Evolutionary conservation across 2,797 vertebrate genomes (phyloP).

Genomic region (Phrynocephalus vlangalii): DNA sequence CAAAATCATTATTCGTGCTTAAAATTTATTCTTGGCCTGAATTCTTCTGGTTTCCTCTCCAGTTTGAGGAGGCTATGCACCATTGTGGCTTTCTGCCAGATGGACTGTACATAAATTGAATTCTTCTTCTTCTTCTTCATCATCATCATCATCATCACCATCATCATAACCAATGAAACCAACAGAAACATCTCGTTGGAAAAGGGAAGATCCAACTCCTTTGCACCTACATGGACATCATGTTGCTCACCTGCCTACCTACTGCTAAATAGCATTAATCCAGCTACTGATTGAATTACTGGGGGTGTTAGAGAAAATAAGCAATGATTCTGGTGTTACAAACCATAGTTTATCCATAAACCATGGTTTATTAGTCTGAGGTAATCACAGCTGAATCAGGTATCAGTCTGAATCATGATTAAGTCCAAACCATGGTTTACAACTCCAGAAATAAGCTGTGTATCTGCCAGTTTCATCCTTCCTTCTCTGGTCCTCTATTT

Average conservation of each 20-base stretch:
- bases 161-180: background rate
- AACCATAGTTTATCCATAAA: background rate
- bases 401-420: background rate
- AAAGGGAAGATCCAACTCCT: background rate
- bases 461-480: background rate
- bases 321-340: background rate
- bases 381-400: background rate
- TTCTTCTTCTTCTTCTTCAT: too few species aligned
- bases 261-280: background rate
- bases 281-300: background rate
- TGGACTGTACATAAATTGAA: too few species aligned
- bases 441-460: background rate
- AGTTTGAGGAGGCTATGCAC: background rate
- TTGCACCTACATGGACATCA: background rate
- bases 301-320: background rate
- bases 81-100: too few species aligned
- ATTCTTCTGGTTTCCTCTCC: background rate
- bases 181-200: background rate
- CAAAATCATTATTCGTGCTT: background rate
- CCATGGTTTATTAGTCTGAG: background rate
- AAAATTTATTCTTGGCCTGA: background rate
- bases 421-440: background rate
- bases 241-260: background rate
- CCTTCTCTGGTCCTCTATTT: background rate
- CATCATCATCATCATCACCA: too few species aligned